These are phyloP conservation scores for Delichon dasypus DNA, from an alignment of 2,797 vertebrate species.

Conservation along the genomic window DNA sequence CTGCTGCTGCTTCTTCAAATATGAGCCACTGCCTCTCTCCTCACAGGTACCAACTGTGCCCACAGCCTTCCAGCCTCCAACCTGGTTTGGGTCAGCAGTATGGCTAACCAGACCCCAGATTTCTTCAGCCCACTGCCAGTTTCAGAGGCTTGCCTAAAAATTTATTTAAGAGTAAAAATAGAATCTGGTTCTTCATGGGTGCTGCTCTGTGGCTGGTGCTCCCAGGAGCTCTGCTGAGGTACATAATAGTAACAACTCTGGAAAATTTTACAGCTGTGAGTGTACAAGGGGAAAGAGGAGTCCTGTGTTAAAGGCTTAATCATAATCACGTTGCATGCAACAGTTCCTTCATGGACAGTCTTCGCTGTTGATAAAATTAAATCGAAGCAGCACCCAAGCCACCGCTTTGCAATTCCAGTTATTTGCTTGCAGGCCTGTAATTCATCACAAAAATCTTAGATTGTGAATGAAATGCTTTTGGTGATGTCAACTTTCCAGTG, in stretches of 20 bases:
- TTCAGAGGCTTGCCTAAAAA: neutral
- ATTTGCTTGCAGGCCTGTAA: conserved; percentile 41
- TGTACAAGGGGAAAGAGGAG: neutral
- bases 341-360: neutral
- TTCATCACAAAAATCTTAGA: conserved; percentile 39
- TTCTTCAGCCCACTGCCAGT: neutral
- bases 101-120: rapidly evolving
- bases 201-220: neutral
- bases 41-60: neutral
- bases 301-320: neutral
- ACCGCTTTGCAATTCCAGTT: neutral
- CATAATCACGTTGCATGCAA: neutral
- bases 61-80: neutral
- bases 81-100: neutral
- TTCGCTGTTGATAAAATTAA: neutral
- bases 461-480: conserved; percentile 68
- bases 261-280: neutral
- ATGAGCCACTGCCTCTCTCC: neutral
- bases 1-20: neutral
- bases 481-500: conserved; percentile 69
- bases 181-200: rapidly evolving
- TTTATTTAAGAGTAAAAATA: neutral
- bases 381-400: neutral
- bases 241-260: neutral
- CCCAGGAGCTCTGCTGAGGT: neutral